Evolutionary conservation across 2,113 vertebrate species (phyloP), one percentile per base, ranked within the genome.

Genomic region (Eulemur rufifrons): DNA sequence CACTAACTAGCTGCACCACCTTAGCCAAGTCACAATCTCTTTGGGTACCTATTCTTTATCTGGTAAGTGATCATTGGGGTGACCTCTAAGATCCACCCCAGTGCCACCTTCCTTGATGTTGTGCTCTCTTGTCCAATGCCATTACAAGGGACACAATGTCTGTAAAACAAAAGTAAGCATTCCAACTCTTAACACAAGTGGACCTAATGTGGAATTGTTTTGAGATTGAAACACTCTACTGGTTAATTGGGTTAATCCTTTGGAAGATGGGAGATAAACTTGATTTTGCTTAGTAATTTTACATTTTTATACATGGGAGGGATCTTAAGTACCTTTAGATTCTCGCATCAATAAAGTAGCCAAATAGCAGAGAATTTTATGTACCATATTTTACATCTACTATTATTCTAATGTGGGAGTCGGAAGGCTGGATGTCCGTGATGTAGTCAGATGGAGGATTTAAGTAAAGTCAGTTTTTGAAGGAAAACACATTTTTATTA

Each of bases 231-330:
- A 63, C 17, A 82, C 25, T 82, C 25, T 52, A 63, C n/a, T 80
- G 37, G 39, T 45, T 77, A 56, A 73, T 63, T 39, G 89, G 12
- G 39, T 25, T 15, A 85, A 68, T 27, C 9, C 45, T 94, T 78
- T 93, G 78, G 77, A 93, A 91, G 61, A 59, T 4, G 73, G 77
- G 42, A 97, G 20, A 81, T 56, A 80, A 66, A 47, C 27, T 64
- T 83, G 50, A 69, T 88, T 92, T 95, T 89, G 45, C 66, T 91
- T 81, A 52, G 61, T 59, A 52, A 81, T 3, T 89, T 82, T 29
- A 61, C 45, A 54, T 66, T 59, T 82, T 63, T 84, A 34, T 42
- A 83, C 34, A 73, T 64, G 74, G 39, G 78, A 95, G n/a, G 54
- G 52, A 86, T 82, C 76, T 14, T 52, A 71, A 78, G 52, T 52